Evolutionary conservation across 2,113 vertebrate species (phyloP), one percentile per base, ranked within the genome.

Genomic region (Formicarius rufipectus): DNA sequence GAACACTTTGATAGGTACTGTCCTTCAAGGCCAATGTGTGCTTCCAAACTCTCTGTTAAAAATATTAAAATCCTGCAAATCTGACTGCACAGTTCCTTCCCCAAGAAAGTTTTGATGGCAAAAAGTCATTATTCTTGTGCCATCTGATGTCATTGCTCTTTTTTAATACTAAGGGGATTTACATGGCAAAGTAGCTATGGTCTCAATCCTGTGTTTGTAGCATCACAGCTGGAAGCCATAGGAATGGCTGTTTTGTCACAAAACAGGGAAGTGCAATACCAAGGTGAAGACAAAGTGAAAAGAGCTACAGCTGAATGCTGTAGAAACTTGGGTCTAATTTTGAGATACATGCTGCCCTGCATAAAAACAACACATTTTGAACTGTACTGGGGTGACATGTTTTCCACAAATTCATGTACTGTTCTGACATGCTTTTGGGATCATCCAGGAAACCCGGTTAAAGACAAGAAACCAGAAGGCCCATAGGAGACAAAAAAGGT

Each of bases 181-280:
- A 64, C 19, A 59, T 1, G 3, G 28, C 14, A n/a, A 52, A 85
- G 33, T 71, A 40, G 12, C 27, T 0, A 0, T 27, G 9, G 7
- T 75, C n/a, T 39, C 31, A 37, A 7, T n/a, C 24, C 50, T 4
- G 0, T 39, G 37, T 76, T 45, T 80, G 49, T 17, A 63, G 45
- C 14, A 39, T 33, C 58, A 31, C 30, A 73, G 45, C 37, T 87
- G 56, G 27, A 80, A 79, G 59, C 64, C 35, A 9, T 13, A 24
- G 40, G 25, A 14, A 19, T 49, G 45, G 31, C n/a, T 84, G 39
- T 33, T 78, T 56, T 92, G 37, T 79, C 22, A 22, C 28, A 42
- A 66, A 39, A 55, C 21, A 75, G 64, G 60, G 27, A 77, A 77
- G 7, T 27, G 11, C 35, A 74, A n/a, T 7, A 62, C 7, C 1